Evolutionary conservation across 2,888 invertebrate species (phyloP), one percentile per base, ranked within the genome.

Genomic region (Meta bourneti): DNA sequence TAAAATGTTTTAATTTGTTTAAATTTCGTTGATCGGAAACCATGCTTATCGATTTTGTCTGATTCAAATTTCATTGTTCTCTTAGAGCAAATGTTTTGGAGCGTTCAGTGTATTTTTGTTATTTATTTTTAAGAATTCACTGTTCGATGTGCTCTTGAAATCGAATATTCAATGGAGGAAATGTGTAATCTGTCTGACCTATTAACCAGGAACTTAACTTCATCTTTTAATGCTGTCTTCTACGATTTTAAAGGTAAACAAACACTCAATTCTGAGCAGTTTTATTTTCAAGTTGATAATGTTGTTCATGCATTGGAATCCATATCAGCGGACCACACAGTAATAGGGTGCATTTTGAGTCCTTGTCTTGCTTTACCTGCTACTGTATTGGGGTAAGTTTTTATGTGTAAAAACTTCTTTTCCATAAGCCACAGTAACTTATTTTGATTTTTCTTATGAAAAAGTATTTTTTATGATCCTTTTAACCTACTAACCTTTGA

Each of bases 301-400:
- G 51, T 91, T 54, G 69, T 61, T 19, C 6, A 54, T 0, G 6
- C 74, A 1, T 75, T 91, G 7, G 61, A 69, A 13, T 19, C 70
- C 7, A n/a, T 72, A 34, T 72, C 52, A n/a, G 52, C 49, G 5
- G 5, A 70, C 6, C 54, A 69, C 8, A 54, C 71, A 51, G 49
- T 72, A 48, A 52, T 91, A 72, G 82, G 61, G 9, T 87, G 87
- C 20, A 9, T 91, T 6, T 19, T 87, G 16, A 78, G 71, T 20
- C 87, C 78, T 19, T 20, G 78, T 61, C 20, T 91, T 16, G 8
- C 54, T 19, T 54, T 91, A 19, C 83, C 91, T 49, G 54, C 78
- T 19, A 69, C 82, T 51, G 74, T 91, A 48, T 49, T 91, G 52
- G 91, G 91, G 91, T 91, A 87, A 70, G 74, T 81, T 54, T 52